Evolutionary conservation across 2,888 invertebrate species (phyloP), one percentile per base, ranked within the genome.

Genomic region (Syrista parreyssii): DNA sequence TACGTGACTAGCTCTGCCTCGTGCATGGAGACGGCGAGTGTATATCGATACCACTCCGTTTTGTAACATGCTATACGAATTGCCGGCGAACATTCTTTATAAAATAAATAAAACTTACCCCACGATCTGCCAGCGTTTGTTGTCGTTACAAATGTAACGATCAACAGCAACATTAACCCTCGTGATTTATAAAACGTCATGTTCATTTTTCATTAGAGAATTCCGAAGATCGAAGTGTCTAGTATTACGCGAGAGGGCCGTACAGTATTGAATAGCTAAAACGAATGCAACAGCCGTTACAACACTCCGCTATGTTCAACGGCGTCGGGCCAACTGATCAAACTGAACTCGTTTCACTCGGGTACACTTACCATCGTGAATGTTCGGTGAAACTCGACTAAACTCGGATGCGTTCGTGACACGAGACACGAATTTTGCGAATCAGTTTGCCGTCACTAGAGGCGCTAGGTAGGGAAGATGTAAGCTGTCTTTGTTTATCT

Each of bases 1-100:
- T 90, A 90, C 90, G 90, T 90, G 90, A 89, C 90, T 84, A 85
- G 80, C 78, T 78, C 83, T 81, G 77, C 82, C 84, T 85, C 85
- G 85, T 86, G 87, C 87, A 90, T 90, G 90, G 90, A 87, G 88
- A 81, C 83, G 80, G 76, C 78, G 77, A 79, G 73, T 75, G 35
- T 69, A 74, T 69, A 75, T 23, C 75, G 75, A 68, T 74, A 73
- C 34, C 55, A n/a, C 32, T 23, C 74, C 15, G 35, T 30, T 35
- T 15, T 11, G 55, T 75, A 71, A 34, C 72, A 34, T 35, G 72
- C 72, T 31, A 30, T 68, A 73, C 23, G 31, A 30, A 35, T 69
- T 12, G 40, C 68, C 71, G 30, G 73, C 35, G 68, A 68, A 73
- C 15, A 74, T 3, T 55, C 31, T 55, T n/a, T 75, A 69, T 35